These are phyloP conservation scores for Chanos chanos DNA, from an alignment of 2,797 vertebrate genomes.

Conservation along the genomic window DNA sequence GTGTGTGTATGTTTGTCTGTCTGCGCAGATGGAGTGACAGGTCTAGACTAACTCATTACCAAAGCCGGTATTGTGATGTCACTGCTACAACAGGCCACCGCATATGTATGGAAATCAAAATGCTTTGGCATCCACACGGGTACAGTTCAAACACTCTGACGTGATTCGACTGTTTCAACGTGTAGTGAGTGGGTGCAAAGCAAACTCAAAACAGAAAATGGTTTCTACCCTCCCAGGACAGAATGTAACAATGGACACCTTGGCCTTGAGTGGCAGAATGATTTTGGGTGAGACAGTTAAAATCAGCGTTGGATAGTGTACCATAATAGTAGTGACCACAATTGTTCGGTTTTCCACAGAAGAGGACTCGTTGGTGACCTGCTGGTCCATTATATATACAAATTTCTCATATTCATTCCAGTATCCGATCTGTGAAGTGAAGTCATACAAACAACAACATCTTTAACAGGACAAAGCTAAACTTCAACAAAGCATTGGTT, in stretches of 20 bases:
- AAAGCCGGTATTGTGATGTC: slow-evolving; percentile 82
- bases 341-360: slow-evolving; percentile 87
- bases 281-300: slow-evolving; percentile 67
- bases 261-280: slow-evolving; percentile 79
- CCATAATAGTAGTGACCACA: slow-evolving; percentile 88
- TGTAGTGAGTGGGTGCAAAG: slow-evolving; percentile 83
- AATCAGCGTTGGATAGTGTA: slow-evolving; percentile 75
- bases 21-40: slow-evolving; percentile 19
- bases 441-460: slow-evolving; percentile 61
- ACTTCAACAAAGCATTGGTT: slow-evolving; percentile 41
- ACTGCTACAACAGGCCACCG: slow-evolving; percentile 80
- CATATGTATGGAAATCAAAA: slow-evolving; percentile 70
- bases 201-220: slow-evolving; percentile 69
- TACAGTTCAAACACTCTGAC: slow-evolving; percentile 79
- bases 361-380: slow-evolving; percentile 78
- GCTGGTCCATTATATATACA: slow-evolving; percentile 85
- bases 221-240: slow-evolving; percentile 79
- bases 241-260: slow-evolving; percentile 75
- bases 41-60: slow-evolving; percentile 60
- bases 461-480: slow-evolving; percentile 41
- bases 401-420: slow-evolving; percentile 90
- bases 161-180: slow-evolving; percentile 79
- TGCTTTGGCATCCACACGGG: slow-evolving; percentile 80
- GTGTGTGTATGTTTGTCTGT: no score
- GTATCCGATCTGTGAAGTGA: slow-evolving; percentile 87